Percentiles rank a stretch among this genome's conserved stretches.
Conservation (phyloP, 2,888 invertebrate species). For the Omphaloscelis lunosa region DNA sequence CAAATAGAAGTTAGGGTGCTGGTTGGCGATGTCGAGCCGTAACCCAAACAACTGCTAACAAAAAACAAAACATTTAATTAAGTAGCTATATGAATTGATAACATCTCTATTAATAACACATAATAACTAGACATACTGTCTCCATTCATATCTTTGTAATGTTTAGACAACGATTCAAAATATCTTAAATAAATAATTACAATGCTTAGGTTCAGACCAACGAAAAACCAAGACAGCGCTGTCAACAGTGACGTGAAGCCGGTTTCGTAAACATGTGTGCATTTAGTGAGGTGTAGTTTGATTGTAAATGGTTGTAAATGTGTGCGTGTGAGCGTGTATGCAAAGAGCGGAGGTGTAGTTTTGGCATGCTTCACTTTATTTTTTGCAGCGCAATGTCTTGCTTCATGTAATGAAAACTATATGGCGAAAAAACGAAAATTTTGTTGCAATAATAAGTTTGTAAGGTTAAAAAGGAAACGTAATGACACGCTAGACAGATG, state of each 20-base stretch:
- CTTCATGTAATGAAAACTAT: neutral
- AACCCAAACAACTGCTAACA: constrained; percentile 1
- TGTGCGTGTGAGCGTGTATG: too few species aligned
- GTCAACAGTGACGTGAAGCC: too few species aligned
- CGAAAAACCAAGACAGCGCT: too few species aligned
- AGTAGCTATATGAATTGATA: constrained; percentile 8
- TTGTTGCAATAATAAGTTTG: neutral
- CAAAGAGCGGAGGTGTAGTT: too few species aligned
- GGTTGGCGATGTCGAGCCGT: neutral
- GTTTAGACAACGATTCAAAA: constrained; percentile 37
- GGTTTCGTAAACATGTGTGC: too few species aligned
- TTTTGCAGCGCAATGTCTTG: too few species aligned
- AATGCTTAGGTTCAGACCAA: neutral
- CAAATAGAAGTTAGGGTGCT: neutral
- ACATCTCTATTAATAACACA: constrained; percentile 22
- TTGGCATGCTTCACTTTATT: too few species aligned
- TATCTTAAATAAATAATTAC: constrained; percentile 14
- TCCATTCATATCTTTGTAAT: constrained; percentile 34
- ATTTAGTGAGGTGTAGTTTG: too few species aligned
- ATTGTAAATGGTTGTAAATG: too few species aligned
- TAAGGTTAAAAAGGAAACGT: neutral
- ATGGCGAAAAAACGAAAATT: neutral
- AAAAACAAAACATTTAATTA: constrained; percentile 16
- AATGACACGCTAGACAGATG: neutral
- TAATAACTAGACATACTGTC: constrained; percentile 41